A percentile compares a stretch with the other conserved stretches of the same genome.
phyloP scores from a whole-genome alignment of 2,113 vertebrate species.

The Mastomys coucha region DNA sequence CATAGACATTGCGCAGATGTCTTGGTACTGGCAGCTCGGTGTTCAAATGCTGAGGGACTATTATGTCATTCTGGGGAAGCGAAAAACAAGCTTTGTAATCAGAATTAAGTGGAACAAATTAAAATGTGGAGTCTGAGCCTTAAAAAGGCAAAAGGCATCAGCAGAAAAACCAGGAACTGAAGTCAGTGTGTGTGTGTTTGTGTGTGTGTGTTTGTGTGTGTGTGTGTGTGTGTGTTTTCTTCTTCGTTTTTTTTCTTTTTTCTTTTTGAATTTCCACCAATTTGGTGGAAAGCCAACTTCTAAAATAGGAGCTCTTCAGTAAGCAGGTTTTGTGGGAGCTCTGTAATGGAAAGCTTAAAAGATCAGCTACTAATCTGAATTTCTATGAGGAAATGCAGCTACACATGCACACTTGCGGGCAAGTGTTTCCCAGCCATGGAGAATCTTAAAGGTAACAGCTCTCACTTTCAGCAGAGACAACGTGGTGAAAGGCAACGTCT shows the following conservation, averaged over 20 bases:
- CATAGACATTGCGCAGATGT: conserved; percentile 37
- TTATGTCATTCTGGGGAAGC: background rate
- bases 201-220: too few species aligned
- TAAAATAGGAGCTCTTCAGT: conserved; percentile 66
- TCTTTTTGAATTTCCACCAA: conserved; percentile 60
- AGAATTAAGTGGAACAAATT: conserved; percentile 12
- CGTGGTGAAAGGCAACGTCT: conserved; percentile 62
- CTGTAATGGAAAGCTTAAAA: conserved; percentile 65
- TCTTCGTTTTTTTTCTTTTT: background rate
- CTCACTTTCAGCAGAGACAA: conserved; percentile 59
- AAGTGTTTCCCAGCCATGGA: conserved; percentile 51
- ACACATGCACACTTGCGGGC: background rate
- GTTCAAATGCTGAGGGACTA: background rate
- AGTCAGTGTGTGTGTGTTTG: background rate
- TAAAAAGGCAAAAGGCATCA: background rate
- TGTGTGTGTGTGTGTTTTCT: background rate
- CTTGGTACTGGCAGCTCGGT: conserved; percentile 16
- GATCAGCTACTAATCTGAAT: conserved; percentile 70
- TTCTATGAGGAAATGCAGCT: conserved; percentile 50
- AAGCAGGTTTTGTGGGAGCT: conserved; percentile 55
- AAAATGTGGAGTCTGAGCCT: background rate
- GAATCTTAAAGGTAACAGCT: conserved; percentile 60
- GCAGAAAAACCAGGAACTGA: conserved; percentile 25
- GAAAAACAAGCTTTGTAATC: background rate
- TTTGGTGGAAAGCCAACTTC: conserved; percentile 59